Evolutionary conservation across 1,140 invertebrate species (phyloP).

Genomic region (Adoxophyes honmai): DNA sequence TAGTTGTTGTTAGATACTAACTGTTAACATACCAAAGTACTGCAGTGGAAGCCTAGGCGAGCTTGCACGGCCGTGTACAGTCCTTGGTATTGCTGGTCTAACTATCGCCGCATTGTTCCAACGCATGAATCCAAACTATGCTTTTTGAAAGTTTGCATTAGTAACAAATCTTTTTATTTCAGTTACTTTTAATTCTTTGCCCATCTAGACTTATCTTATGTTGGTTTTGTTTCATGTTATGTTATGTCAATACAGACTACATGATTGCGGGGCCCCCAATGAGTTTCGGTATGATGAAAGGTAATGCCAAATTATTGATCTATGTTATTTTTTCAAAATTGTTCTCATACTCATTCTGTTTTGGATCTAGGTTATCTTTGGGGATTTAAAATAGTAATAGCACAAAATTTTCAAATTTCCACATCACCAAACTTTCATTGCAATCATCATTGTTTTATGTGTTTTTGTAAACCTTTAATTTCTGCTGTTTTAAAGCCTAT

Average conservation of each 20-base stretch:
- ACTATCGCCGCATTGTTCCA: constrained; percentile 43
- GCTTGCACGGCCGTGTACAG: constrained; percentile 52
- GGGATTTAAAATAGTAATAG: constrained; percentile 50
- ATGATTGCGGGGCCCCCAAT: constrained; percentile 84
- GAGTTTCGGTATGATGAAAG: constrained; percentile 88
- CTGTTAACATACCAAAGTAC: constrained; percentile 55
- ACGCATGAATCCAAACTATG: constrained; percentile 65
- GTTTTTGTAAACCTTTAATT: constrained; percentile 30
- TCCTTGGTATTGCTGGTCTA: constrained; percentile 61
- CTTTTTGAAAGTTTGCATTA: constrained; percentile 62
- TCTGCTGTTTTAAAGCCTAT: constrained; percentile 56
- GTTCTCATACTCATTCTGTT: constrained; percentile 46
- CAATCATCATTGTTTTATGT: constrained; percentile 31
- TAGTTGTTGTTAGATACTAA: constrained; percentile 66
- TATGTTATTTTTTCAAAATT: constrained; percentile 62
- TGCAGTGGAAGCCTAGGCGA: constrained; percentile 47
- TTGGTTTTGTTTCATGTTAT: constrained; percentile 81
- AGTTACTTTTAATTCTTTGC: constrained; percentile 53
- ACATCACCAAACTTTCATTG: constrained; percentile 37
- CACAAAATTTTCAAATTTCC: constrained; percentile 47
- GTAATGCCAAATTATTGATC: constrained; percentile 76
- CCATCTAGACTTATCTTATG: constrained; percentile 62
- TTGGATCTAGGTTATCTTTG: constrained; percentile 59
- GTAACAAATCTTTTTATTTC: constrained; percentile 50
- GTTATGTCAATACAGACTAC: constrained; percentile 82